These are phyloP conservation scores for Metopia argyrocephala DNA, from an alignment of 2,888 invertebrate species.

Conservation along the genomic window DNA sequence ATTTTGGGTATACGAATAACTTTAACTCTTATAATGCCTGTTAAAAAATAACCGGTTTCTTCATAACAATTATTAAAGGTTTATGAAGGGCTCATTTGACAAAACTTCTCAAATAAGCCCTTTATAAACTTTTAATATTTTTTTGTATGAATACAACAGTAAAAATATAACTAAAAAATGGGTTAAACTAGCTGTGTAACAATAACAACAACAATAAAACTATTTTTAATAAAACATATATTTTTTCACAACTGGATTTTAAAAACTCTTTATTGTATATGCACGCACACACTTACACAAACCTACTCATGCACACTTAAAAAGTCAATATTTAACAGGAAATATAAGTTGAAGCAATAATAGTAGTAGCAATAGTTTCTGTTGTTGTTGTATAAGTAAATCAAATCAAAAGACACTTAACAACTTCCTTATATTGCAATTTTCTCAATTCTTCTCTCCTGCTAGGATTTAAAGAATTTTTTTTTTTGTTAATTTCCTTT, in stretches of 20 bases:
- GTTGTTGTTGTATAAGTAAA: not conserved
- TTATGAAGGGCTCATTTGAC: no score
- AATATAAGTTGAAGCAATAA: not conserved
- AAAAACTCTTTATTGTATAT: not conserved
- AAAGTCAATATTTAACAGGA: not conserved
- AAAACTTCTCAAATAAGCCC: no score
- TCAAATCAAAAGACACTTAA: conserved; percentile 58
- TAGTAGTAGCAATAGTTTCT: not conserved
- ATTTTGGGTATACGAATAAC: no score
- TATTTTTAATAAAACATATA: no score
- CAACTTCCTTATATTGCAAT: conserved; percentile 64
- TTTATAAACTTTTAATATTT: no score
- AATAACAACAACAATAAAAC: not conserved
- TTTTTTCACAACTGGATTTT: no score
- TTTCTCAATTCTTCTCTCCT: conserved; percentile 51
- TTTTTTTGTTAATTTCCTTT: no score
- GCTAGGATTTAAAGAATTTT: no score
- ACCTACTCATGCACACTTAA: conserved; percentile 8
- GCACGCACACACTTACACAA: not conserved
- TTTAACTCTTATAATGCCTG: no score
- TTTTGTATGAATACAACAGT: no score
- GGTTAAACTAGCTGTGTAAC: conserved; percentile 56
- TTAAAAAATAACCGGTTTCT: no score
- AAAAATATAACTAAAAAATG: conserved; percentile 21
- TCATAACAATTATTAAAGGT: no score